Evolutionary conservation across 2,888 invertebrate species (phyloP), one percentile per base, ranked within the genome.

Genomic region (Melanostoma mellinum): DNA sequence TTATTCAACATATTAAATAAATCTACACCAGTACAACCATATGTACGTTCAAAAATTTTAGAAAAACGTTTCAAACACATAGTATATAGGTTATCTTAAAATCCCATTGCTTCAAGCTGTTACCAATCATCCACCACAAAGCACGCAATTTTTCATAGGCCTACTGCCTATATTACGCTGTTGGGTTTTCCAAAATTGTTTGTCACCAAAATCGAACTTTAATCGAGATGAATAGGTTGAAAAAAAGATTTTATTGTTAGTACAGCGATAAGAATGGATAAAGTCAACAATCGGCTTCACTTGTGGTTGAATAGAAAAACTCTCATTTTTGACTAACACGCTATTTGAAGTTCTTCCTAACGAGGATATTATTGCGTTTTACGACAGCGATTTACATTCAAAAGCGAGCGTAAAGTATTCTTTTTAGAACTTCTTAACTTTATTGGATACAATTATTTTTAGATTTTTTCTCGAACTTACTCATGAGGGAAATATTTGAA

Each of bases 221-320:
- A 85, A 85, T 85, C 85, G 80, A 85, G 68, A 85, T 53, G 33
- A 85, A 85, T 58, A 63, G 38, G 42, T 55, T 69, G 2, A 10
- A 1, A 50, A 6, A 63, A 42, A 40, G 38, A 58, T 78, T 78
- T 84, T 78, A 78, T 71, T 78, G 74, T 55, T 63, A 84, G 65
- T 63, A 42, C 48, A 60, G 68, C 65, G 82, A 65, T 74, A 78
- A 84, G 74, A 69, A 69, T 48, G 20, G 20, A 20, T 20, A 20
- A 20, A 20, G 42, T 20, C 56, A 72, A 56, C 5, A 33, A 48
- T 10, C 50, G 74, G 65, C 40, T 44, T 8, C 9, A 8, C n/a
- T 30, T 74, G 52, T 53, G 48, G 20, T 48, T 56, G 48, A n/a
- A 48, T 68, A 77, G 74, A 78, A 61, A 71, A 79, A 75, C 33